phyloP scores from a whole-genome alignment of 2,113 vertebrate genomes.

The Eulacestoma nigropectus region DNA sequence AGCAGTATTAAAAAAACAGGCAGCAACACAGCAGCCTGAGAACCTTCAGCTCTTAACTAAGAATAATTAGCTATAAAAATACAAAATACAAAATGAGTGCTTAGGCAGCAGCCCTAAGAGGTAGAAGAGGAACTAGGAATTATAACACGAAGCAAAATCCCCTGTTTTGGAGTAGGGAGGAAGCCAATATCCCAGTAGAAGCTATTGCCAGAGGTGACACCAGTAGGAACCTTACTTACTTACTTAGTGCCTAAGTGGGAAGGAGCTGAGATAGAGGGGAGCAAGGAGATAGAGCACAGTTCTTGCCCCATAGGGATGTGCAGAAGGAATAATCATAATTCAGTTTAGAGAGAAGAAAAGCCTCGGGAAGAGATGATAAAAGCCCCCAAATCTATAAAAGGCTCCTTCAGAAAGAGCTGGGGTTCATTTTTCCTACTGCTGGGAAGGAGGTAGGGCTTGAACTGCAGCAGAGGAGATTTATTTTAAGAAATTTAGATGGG shows the following conservation, averaged over 20 bases:
- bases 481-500: neutral
- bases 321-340: neutral
- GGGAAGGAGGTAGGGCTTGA: neutral
- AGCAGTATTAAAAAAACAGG: neutral
- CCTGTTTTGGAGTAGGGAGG: neutral
- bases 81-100: neutral
- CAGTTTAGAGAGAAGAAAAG: neutral
- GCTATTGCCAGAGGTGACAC: neutral
- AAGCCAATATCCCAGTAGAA: neutral
- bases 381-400: neutral
- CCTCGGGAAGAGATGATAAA: neutral
- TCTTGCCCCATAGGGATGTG: rapidly evolving
- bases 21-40: neutral
- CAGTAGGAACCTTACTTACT: neutral
- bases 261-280: neutral
- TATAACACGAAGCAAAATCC: neutral
- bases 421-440: neutral
- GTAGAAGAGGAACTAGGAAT: neutral
- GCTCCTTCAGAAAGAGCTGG: neutral
- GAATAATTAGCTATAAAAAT: slow-evolving; percentile 26
- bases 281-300: neutral
- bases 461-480: neutral
- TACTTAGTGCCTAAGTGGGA: neutral
- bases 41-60: neutral
- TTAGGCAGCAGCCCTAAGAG: neutral